Base-by-base conservation (phyloP, 2,888 invertebrate genomes). In the Athripsodes cinereus region DNA sequence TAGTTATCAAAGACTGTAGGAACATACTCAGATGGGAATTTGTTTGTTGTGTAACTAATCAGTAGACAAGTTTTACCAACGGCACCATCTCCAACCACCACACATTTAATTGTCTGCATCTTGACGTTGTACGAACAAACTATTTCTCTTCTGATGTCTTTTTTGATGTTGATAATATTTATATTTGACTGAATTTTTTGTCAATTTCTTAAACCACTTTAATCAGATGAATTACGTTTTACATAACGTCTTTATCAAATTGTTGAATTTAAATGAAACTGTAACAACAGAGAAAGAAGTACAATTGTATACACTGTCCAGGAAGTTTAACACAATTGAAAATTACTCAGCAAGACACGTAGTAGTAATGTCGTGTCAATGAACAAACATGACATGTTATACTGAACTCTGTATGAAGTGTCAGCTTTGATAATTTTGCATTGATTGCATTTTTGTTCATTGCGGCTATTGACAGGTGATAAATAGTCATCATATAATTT, bases 81-180 rank as follows among this genome's bases (percentile, higher is more conserved):
- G 49, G 96, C 96, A 70, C 96, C 96, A 74, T 96, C 96, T 21
- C 96, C 96, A 62, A 96, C 96, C 65, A 96, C 96, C 66, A 96
- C 96, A 82, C 96, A 96, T 78, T 96, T 96, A 74, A 95, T 95
- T 66, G 95, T 96, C 82, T 96, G 94, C 95, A 95, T 95, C 66
- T 71, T 74, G 55, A 51, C 13, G 40, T 16, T 40, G 16, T 40
- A 40, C 13, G 40, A 40, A 40, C 8, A 40, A n/a, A 3, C 5
- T 3, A 40, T 13, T n/a, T 40, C 40, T 40, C 40, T 40, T 40
- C 16, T 40, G 40, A 40, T 40, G 13, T 8, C 16, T 40, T 13
- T 40, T 40, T 40, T 40, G 13, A 2, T 40, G 5, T 13, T 40
- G 16, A 3, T 40, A 8, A 40, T 40, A 26, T 26, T 26, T 13